phyloP scores from a whole-genome alignment of 2,113 vertebrate genomes.

The Toxostoma redivivum region DNA sequence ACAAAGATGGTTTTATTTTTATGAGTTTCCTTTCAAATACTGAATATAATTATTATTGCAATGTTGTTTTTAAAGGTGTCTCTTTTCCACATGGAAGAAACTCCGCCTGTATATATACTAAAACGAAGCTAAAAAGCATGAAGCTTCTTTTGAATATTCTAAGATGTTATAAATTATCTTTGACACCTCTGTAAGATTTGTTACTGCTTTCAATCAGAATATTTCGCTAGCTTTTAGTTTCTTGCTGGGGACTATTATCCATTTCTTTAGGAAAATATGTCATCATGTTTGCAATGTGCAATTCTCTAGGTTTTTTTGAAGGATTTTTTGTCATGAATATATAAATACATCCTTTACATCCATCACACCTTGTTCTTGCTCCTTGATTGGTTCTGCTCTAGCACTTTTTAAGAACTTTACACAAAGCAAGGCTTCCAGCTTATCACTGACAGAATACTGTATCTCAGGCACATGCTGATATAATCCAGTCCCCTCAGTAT shows the following conservation, averaged over 20 bases:
- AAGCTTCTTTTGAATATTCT: not conserved
- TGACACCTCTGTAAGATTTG: not conserved
- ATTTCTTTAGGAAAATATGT: not conserved
- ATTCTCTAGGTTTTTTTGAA: not conserved
- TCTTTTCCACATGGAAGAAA: not conserved
- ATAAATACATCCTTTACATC: constrained; percentile 13
- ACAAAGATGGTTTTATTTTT: not conserved
- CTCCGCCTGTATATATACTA: not conserved
- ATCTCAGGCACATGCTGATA: not conserved
- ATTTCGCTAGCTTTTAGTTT: not conserved
- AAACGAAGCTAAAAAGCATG: not conserved
- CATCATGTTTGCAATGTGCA: not conserved
- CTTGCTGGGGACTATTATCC: not conserved
- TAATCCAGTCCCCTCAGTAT: not conserved
- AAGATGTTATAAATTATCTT: not conserved
- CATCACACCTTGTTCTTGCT: not conserved
- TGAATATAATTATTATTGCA: not conserved
- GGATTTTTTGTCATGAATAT: not conserved
- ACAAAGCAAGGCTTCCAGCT: not conserved
- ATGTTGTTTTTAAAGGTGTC: not conserved
- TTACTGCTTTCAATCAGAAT: not conserved
- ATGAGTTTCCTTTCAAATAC: not conserved
- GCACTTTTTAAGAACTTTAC: not conserved
- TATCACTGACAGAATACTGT: not conserved
- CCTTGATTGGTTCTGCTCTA: not conserved